phyloP scores from a whole-genome alignment of 2,888 invertebrate genomes.

The Apocheima hispidaria region DNA sequence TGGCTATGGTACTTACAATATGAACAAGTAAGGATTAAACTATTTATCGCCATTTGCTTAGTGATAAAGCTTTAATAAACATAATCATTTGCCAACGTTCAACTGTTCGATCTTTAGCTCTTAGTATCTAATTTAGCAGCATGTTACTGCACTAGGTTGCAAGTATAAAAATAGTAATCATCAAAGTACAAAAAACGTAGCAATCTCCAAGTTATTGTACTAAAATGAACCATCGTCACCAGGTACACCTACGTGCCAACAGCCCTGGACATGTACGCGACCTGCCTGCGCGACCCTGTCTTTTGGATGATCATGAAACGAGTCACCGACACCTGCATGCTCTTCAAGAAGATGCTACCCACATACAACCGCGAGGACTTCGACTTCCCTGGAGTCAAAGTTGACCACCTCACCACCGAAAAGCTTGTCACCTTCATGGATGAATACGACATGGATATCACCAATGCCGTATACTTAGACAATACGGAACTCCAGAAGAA shows the following conservation, averaged over 20 bases:
- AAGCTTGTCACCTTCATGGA: slow-evolving; percentile 90
- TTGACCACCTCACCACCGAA: slow-evolving; percentile 87
- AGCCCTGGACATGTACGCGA: slow-evolving; percentile 87
- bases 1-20: slow-evolving; percentile 71
- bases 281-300: slow-evolving; percentile 90
- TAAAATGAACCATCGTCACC: slow-evolving; percentile 27
- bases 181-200: not conserved
- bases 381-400: slow-evolving; percentile 87
- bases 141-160: not conserved
- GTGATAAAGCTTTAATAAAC: not conserved
- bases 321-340: slow-evolving; percentile 82
- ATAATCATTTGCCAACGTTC: no score
- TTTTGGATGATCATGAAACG: slow-evolving; percentile 90
- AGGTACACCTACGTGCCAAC: slow-evolving; percentile 85
- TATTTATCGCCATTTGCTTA: not conserved
- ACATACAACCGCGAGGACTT: slow-evolving; percentile 87
- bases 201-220: not conserved
- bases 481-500: slow-evolving; percentile 79
- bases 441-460: slow-evolving; percentile 88
- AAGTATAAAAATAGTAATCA: no score
- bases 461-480: slow-evolving; percentile 86
- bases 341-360: slow-evolving; percentile 86
- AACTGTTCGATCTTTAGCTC: no score
- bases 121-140: not conserved
- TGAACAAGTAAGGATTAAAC: slow-evolving; percentile 66